Evolutionary conservation across 2,113 vertebrate genomes (phyloP).

Genomic region (Thamnaconus septentrionalis): DNA sequence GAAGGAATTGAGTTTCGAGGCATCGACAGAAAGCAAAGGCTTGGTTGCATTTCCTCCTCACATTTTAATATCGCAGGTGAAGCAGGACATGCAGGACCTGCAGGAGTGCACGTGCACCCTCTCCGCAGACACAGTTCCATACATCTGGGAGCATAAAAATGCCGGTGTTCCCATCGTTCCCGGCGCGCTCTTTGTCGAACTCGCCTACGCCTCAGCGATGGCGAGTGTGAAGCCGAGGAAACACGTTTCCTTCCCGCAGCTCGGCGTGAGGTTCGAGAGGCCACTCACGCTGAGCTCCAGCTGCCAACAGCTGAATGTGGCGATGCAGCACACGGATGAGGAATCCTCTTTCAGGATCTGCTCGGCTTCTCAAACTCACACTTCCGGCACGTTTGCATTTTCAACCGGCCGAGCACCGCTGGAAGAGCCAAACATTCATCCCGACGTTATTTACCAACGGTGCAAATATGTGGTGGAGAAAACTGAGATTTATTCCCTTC

Average conservation of each 20-base stretch:
- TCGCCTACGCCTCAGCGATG: slow-evolving; percentile 79
- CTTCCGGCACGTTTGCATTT: slow-evolving; percentile 72
- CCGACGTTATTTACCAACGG: slow-evolving; percentile 70
- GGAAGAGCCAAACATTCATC: slow-evolving; percentile 75
- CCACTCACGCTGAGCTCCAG: slow-evolving; percentile 72
- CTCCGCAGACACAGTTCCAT: slow-evolving; percentile 57
- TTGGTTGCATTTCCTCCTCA: slow-evolving; percentile 37
- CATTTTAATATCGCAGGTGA: slow-evolving; percentile 62
- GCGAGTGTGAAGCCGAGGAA: slow-evolving; percentile 69
- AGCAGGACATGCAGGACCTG: slow-evolving; percentile 14
- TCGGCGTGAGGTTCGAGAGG: slow-evolving; percentile 76
- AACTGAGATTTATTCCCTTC: slow-evolving; percentile 74
- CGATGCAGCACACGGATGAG: slow-evolving; percentile 56
- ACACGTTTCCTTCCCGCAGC: slow-evolving; percentile 68
- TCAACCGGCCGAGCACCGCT: slow-evolving; percentile 25
- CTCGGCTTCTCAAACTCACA: slow-evolving; percentile 72
- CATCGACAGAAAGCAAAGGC: slow-evolving; percentile 57
- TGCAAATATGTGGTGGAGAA: slow-evolving; percentile 68
- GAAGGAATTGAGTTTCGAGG: slow-evolving; percentile 69
- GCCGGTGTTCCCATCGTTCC: slow-evolving; percentile 78
- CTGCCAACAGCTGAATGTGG: slow-evolving; percentile 71
- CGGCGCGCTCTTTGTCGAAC: slow-evolving; percentile 80
- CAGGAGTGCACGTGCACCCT: slow-evolving; percentile 71
- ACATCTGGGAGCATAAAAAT: slow-evolving; percentile 83
- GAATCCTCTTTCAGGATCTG: slow-evolving; percentile 74